Evolutionary conservation across 2,113 vertebrate genomes (phyloP).

Genomic region (Picathartes gymnocephalus): DNA sequence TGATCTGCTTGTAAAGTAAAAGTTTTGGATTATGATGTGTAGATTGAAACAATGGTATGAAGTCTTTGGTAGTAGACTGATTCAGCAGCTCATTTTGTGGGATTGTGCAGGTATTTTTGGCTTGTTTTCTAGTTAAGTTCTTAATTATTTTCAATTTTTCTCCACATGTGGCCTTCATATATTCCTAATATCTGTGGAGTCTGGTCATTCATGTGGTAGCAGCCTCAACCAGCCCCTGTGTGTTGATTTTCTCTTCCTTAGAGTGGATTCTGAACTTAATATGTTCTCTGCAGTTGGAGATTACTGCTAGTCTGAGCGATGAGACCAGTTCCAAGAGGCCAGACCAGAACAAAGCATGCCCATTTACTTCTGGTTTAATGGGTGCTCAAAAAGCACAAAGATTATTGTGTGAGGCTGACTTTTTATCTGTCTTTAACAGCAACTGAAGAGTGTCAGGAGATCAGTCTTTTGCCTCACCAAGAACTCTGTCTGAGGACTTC

Average conservation of each 20-base stretch:
- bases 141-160: neutral
- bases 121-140: neutral
- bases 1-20: neutral
- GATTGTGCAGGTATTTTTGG: neutral
- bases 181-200: neutral
- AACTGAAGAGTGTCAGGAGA: neutral
- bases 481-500: neutral
- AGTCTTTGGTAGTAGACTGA: neutral
- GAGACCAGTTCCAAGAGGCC: neutral
- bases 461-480: neutral
- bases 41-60: neutral
- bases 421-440: neutral
- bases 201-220: neutral
- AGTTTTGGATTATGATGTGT: neutral
- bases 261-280: neutral
- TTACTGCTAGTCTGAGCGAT: neutral
- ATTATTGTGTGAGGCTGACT: neutral
- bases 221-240: neutral
- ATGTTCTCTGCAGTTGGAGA: rapidly evolving
- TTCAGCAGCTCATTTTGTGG: neutral
- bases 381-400: neutral
- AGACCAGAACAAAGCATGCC: neutral
- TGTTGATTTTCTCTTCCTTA: neutral
- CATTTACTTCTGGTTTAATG: neutral
- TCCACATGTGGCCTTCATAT: neutral